Evolutionary conservation across 1,140 invertebrate genomes (phyloP), one percentile per base, ranked within the genome.

Genomic region (Rhopalosiphum padi): DNA sequence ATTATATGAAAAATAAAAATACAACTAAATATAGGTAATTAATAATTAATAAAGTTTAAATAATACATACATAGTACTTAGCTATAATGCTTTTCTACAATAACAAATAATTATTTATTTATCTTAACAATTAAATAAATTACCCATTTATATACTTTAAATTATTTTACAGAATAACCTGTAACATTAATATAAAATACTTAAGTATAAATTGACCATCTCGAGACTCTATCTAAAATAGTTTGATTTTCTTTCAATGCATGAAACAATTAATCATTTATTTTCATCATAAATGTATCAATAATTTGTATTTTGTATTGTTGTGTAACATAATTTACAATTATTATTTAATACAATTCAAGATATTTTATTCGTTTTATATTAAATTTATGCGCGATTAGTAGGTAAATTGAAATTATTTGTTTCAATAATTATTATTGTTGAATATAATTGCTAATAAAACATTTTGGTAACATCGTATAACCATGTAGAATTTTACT

Each of bases 1-100:
- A 48, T 87, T 77, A 77, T n/a, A n/a, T 77, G 60, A 77, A n/a
- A 77, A 30, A 77, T 77, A n/a, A n/a, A 77, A 77, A n/a, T n/a
- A n/a, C n/a, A 35, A 77, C 15, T 77, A 77, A 77, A 77, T 35
- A 51, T 18, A 51, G 15, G n/a, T 77, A 77, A n/a, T 77, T 4
- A 60, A 30, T 60, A 77, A 77, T 77, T 77, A 77, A 35, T 77
- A n/a, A n/a, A 21, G 30, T 77, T 68, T 18, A 77, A 77, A 77
- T n/a, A 77, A 77, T 77, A 77, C 77, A 83, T 23, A 83, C 35
- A 37, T 83, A 37, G 35, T 37, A 83, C 48, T 51, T 83, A 83
- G 4, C 60, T 46, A 88, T 37, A 83, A 86, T 46, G 23, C 25
- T 37, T 83, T n/a, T 22, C 77, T 88, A 88, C 46, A 88, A 22